A percentile compares a stretch with the other conserved stretches of the same genome.
Conservation (phyloP, 2,797 vertebrate species). For the Phrynocephalus forsythii region DNA sequence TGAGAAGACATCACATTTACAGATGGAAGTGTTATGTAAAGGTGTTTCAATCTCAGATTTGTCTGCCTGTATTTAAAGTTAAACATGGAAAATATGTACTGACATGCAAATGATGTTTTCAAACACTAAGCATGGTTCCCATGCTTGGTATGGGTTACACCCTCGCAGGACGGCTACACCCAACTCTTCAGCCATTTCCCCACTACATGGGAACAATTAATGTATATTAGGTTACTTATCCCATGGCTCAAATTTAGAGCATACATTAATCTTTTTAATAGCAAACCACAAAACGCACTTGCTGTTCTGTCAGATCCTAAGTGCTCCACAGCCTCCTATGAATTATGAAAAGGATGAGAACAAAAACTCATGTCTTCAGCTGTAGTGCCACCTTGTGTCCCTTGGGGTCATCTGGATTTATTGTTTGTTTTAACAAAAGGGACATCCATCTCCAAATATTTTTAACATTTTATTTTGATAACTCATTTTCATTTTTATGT, state of each 20-base stretch:
- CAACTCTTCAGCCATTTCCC: neutral
- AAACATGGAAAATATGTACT: neutral
- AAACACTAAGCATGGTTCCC: neutral
- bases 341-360: neutral
- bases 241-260: neutral
- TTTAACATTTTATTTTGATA: neutral
- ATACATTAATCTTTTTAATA: neutral
- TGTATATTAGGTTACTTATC: neutral
- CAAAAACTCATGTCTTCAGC: neutral
- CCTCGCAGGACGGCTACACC: neutral
- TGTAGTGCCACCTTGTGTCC: slow-evolving; percentile 19
- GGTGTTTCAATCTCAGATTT: neutral
- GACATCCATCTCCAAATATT: neutral
- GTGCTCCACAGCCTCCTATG: neutral
- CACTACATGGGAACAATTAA: neutral
- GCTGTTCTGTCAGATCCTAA: neutral
- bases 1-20: neutral
- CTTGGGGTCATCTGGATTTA: neutral
- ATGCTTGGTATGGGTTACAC: neutral
- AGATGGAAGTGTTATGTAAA: neutral
- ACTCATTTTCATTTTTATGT: neutral
- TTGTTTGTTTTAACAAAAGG: neutral
- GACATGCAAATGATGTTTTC: neutral
- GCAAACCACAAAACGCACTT: neutral
- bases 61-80: neutral